Evolutionary conservation across 2,797 vertebrate species (phyloP).

Genomic region (Streptopelia turtur): DNA sequence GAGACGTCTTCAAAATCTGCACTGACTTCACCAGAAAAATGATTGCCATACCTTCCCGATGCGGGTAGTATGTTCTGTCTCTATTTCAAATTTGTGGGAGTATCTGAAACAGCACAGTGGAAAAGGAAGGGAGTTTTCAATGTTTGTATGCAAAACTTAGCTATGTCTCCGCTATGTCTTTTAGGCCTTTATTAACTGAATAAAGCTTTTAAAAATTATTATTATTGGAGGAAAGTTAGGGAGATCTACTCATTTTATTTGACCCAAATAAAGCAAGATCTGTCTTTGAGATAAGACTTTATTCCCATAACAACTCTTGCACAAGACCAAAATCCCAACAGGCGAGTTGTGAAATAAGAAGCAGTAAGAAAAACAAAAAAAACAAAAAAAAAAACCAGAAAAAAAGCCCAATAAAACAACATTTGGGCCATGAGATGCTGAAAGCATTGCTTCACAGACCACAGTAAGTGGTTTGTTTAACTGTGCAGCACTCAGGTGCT

Average conservation of each 20-base stretch:
- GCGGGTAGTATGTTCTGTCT: accelerated
- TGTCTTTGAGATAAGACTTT: background rate
- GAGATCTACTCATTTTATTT: background rate
- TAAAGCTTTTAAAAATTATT: background rate
- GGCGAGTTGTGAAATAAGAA: background rate
- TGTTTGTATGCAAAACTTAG: background rate
- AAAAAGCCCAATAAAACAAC: too few relatives aligned
- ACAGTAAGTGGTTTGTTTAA: background rate
- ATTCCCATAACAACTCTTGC: background rate
- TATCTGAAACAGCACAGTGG: background rate
- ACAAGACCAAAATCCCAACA: background rate
- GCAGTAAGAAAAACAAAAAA: background rate
- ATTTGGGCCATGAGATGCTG: background rate
- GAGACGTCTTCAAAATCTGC: background rate
- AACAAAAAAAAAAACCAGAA: background rate
- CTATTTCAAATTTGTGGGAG: background rate
- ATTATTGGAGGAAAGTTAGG: background rate
- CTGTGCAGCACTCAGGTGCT: background rate
- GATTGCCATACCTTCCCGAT: background rate
- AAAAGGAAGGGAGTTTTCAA: background rate
- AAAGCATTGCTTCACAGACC: background rate
- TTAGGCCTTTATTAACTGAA: background rate
- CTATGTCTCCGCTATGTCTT: background rate
- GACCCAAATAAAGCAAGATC: background rate
- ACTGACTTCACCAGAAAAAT: background rate